Percentiles rank a stretch among this genome's conserved stretches.
Conservation (phyloP, 2,113 vertebrate genomes). For the Ptychochromis oligacanthus region DNA sequence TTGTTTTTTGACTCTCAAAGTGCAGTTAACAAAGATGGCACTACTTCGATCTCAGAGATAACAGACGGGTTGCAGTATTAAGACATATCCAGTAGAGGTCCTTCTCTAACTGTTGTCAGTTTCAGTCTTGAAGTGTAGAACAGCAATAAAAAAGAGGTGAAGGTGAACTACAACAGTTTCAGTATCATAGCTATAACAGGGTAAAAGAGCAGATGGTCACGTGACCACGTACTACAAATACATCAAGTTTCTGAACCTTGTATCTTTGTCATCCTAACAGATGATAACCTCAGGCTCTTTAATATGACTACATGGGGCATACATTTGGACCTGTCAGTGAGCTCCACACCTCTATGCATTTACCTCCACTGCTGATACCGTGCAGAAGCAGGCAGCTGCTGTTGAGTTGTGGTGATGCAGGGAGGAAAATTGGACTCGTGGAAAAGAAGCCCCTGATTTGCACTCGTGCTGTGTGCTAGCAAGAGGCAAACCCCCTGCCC, state of each 20-base stretch:
- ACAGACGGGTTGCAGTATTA: constrained; percentile 47
- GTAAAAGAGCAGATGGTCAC: constrained; percentile 5
- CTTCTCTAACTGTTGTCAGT: constrained; percentile 60
- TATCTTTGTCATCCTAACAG: not conserved
- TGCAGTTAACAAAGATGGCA: constrained; percentile 3
- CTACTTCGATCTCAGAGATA: not conserved
- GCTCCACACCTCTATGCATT: not conserved
- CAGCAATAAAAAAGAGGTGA: constrained; percentile 17
- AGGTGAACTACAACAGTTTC: constrained; percentile 18
- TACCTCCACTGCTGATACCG: constrained; percentile 12
- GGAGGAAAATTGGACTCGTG: constrained; percentile 25
- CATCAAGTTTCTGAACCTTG: not conserved
- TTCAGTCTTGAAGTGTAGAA: constrained; percentile 2
- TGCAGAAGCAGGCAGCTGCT: constrained; percentile 8
- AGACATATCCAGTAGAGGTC: constrained; percentile 78
- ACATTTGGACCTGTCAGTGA: constrained; percentile 11
- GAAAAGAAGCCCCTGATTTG: constrained; percentile 40
- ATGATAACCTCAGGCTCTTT: not conserved
- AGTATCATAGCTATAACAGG: not conserved
- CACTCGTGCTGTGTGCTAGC: constrained; percentile 48
- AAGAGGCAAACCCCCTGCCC: constrained; percentile 60
- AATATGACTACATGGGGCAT: not conserved
- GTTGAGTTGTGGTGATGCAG: constrained; percentile 29
- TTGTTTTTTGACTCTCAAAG: not conserved
- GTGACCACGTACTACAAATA: not conserved